Base-by-base conservation (phyloP, 2,797 vertebrate genomes). In the Lepus townsendii region DNA sequence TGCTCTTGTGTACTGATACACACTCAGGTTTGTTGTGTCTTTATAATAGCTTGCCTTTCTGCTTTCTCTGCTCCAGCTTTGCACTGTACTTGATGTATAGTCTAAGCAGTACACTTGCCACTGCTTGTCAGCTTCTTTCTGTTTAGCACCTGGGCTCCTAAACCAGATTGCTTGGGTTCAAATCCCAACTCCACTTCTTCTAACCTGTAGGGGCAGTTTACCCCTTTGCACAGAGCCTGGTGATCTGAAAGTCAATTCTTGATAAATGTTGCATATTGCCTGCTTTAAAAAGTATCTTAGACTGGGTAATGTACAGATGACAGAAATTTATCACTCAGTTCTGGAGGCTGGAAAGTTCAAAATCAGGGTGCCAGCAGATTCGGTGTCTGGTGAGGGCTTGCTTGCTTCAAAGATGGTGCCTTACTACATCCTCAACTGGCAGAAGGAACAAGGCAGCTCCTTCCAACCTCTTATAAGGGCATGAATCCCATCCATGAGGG, bases 21-120 rank as follows among this genome's bases (percentile, higher is more conserved):
- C 60, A 79, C 26, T 22, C 54, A 71, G 19, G 16, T 71, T 78
- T 84, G 27, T 26, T 42, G 20, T 84, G 63, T 79, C 57, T 57
- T 90, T 42, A 78, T 65, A 85, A 47, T 57, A 22, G 50, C n/a
- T 89, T 88, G 63, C 26, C 38, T 83, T 80, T 69, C 57, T 76
- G 62, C 71, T 93, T 88, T 20, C 54, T 57, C 4, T 16, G 19
- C 54, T 19, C 13, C 54, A 57, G 54, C 54, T 57, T 57, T 20
- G 19, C 16, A 57, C 54, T 57, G 54, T 17, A 57, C 19, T 57
- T 57, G 19, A 57, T 16, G 17, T 57, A 20, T 20, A 78, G 27
- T 71, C 63, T 65, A 84, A 65, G 65, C 32, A 42, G 17, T 54
- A 89, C 7, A n/a, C 30, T 27, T 88, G 42, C 26, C 65, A 71